phyloP scores from a whole-genome alignment of 2,797 vertebrate genomes.

The Cossypha heuglini region DNA sequence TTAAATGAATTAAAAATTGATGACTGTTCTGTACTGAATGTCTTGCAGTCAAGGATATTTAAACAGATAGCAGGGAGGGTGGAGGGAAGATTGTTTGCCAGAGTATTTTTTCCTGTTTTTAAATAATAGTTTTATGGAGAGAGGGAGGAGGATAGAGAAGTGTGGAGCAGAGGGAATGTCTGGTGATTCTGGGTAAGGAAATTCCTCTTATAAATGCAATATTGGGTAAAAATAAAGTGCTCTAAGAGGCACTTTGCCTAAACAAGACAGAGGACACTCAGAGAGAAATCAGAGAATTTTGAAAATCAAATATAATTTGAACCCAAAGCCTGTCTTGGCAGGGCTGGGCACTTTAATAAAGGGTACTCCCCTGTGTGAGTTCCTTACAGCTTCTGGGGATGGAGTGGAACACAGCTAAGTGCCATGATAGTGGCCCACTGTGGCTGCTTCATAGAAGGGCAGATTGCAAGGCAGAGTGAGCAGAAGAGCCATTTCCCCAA shows the following conservation, averaged over 20 bases:
- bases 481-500: neutral
- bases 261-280: neutral
- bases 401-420: neutral
- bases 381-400: neutral
- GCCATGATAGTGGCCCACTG: neutral
- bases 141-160: neutral
- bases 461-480: neutral
- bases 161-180: neutral
- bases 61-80: constrained; percentile 59
- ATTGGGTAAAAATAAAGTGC: neutral
- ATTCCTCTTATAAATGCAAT: neutral
- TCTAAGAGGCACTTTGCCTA: neutral
- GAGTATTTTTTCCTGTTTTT: constrained; percentile 32
- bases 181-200: constrained; percentile 1
- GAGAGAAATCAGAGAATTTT: neutral
- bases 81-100: neutral
- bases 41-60: constrained; percentile 74
- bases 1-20: constrained; percentile 79
- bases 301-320: neutral
- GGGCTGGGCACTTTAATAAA: neutral
- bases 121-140: constrained; percentile 35
- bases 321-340: neutral
- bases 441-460: neutral
- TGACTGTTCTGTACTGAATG: constrained; percentile 68
- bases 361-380: neutral